Percentiles rank a stretch among this genome's conserved stretches.
Conservation (phyloP, 2,797 vertebrate species). For the Cirrhinus molitorella region DNA sequence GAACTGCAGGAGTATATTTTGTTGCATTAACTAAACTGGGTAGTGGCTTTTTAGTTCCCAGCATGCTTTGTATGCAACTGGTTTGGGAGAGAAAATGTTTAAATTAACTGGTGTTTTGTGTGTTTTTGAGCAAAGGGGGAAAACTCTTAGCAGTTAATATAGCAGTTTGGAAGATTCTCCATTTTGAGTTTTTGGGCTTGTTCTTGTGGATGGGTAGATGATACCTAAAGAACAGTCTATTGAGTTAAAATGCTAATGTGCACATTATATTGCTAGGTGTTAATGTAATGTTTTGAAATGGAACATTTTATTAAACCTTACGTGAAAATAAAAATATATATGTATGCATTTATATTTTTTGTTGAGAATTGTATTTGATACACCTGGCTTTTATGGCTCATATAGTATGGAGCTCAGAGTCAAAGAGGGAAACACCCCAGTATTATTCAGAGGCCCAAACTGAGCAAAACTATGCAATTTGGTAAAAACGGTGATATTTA, state of each 20-base stretch:
- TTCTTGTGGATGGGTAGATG: neutral
- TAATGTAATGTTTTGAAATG: neutral
- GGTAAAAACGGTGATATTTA: neutral
- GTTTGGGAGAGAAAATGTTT: neutral
- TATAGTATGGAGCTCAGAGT: neutral
- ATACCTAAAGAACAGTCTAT: too few relatives aligned
- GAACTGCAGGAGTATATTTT: neutral
- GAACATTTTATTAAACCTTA: neutral
- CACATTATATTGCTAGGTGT: neutral
- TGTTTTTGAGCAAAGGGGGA: neutral
- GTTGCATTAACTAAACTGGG: neutral
- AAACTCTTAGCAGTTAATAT: too few relatives aligned
- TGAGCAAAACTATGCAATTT: neutral
- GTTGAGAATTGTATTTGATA: neutral
- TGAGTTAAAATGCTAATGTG: neutral
- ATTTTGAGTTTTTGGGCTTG: neutral
- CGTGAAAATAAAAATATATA: neutral
- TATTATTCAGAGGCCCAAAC: neutral
- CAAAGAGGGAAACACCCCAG: neutral
- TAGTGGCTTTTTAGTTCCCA: neutral
- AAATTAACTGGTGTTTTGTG: neutral
- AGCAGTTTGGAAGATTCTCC: too few relatives aligned
- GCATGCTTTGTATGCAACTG: neutral
- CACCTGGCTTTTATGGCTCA: neutral
- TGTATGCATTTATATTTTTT: neutral